phyloP scores from a whole-genome alignment of 2,888 invertebrate species.

The Allygus modestus region DNA sequence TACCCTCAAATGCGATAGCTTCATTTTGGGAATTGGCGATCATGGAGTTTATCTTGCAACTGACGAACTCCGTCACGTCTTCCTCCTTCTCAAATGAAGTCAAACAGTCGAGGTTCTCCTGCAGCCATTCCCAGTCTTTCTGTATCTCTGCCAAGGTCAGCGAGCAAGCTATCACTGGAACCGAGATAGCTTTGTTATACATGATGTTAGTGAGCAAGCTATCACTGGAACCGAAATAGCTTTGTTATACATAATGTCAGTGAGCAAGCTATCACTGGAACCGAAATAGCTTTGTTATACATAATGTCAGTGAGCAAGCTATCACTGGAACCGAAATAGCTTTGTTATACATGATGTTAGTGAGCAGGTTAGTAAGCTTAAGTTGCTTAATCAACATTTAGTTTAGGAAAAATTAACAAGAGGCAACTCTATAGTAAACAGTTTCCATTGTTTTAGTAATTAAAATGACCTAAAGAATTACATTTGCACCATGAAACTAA shows the following conservation, averaged over 20 bases:
- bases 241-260: too few relatives aligned
- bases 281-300: too few relatives aligned
- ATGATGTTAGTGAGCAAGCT: slow-evolving; percentile 78
- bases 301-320: slow-evolving; percentile 78
- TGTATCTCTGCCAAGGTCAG: slow-evolving; percentile 91
- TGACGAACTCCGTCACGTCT: slow-evolving; percentile 96
- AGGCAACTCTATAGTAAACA: too few relatives aligned
- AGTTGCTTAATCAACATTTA: too few relatives aligned
- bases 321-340: slow-evolving; percentile 88
- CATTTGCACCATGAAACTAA: too few relatives aligned
- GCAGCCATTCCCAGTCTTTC: slow-evolving; percentile 97
- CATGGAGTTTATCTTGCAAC: slow-evolving; percentile 97
- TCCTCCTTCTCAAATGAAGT: slow-evolving; percentile 95
- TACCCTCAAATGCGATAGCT: slow-evolving; percentile 79
- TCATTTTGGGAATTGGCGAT: slow-evolving; percentile 84
- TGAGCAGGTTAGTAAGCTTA: too few relatives aligned
- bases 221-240: slow-evolving; percentile 88
- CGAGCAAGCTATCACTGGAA: slow-evolving; percentile 94
- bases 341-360: too few relatives aligned
- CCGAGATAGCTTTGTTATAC: too few relatives aligned
- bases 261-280: slow-evolving; percentile 90
- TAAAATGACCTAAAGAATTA: too few relatives aligned
- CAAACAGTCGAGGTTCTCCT: slow-evolving; percentile 90
- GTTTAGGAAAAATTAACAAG: too few relatives aligned
- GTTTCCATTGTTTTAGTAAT: too few relatives aligned